These are phyloP conservation scores for Porites lutea DNA, from an alignment of 64 coral and sea anemone genomes.

Conservation along the genomic window DNA sequence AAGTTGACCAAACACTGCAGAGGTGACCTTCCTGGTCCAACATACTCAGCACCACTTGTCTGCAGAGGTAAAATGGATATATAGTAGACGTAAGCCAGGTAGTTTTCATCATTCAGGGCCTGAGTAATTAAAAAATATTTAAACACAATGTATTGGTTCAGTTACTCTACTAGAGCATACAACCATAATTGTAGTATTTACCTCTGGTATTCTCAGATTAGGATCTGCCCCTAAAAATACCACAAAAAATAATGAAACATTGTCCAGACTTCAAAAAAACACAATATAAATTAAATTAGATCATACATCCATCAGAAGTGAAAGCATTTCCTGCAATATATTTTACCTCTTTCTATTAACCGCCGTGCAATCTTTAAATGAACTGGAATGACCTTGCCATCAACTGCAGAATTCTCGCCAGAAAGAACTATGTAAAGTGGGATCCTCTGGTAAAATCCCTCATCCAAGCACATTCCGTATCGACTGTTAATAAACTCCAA, in stretches of 20 bases:
- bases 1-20: constrained; percentile 83
- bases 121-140: too few relatives aligned
- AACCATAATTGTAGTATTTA: background rate
- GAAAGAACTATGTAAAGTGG: constrained; percentile 91
- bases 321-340: background rate
- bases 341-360: constrained; percentile 89
- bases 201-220: constrained; percentile 83
- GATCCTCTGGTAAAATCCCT: constrained; percentile 86
- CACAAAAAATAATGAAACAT: background rate
- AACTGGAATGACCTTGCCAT: constrained; percentile 80
- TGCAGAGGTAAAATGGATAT: constrained; percentile 11
- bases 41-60: constrained; percentile 83
- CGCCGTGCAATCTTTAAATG: constrained; percentile 82
- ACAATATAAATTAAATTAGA: too few relatives aligned
- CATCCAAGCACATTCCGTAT: constrained; percentile 80
- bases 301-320: too few relatives aligned
- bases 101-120: background rate
- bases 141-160: too few relatives aligned
- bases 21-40: constrained; percentile 82
- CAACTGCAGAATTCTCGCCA: constrained; percentile 69
- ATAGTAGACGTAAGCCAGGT: background rate
- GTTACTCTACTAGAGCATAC: background rate
- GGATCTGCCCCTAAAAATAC: constrained; percentile 77
- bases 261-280: too few relatives aligned
- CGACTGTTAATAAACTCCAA: constrained; percentile 69